These are phyloP conservation scores for Alviniconcha marisindica DNA, from an alignment of 1,140 invertebrate species.

Conservation along the genomic window DNA sequence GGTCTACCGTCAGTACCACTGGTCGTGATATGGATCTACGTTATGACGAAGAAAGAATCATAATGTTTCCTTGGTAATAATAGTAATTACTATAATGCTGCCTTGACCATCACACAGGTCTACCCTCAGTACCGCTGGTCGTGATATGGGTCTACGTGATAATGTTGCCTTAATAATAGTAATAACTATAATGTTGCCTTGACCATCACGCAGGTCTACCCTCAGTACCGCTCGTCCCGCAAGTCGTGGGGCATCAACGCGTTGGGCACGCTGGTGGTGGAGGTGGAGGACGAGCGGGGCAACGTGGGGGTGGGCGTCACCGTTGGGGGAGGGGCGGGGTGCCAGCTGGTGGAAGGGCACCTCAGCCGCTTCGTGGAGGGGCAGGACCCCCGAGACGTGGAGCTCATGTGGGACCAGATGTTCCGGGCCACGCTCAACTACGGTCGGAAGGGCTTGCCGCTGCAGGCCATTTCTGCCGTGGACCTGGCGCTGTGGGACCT, in stretches of 20 bases:
- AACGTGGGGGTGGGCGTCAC: conserved; percentile 67
- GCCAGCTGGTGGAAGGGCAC: conserved; percentile 70
- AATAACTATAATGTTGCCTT: no score
- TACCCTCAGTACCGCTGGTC: no score
- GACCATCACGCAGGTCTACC: conserved; percentile 41
- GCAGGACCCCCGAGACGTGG: conserved; percentile 69
- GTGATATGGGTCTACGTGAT: no score
- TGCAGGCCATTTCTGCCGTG: conserved; percentile 70
- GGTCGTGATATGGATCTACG: no score
- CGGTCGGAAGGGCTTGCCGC: conserved; percentile 68
- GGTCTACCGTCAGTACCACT: no score
- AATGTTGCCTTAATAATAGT: no score
- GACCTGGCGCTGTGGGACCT: conserved; percentile 72
- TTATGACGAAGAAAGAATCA: no score
- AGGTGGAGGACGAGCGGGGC: conserved; percentile 70
- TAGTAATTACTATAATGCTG: no score
- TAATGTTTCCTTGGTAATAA: no score
- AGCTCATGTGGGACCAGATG: conserved; percentile 73
- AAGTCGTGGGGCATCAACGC: conserved; percentile 73
- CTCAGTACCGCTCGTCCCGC: conserved; percentile 61
- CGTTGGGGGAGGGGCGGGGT: conserved; percentile 69
- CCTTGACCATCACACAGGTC: no score
- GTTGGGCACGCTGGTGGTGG: conserved; percentile 67
- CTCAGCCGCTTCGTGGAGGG: conserved; percentile 72
- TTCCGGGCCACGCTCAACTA: conserved; percentile 71